phyloP scores from a whole-genome alignment of 2,113 vertebrate species.

The Megaceryle torquata region DNA sequence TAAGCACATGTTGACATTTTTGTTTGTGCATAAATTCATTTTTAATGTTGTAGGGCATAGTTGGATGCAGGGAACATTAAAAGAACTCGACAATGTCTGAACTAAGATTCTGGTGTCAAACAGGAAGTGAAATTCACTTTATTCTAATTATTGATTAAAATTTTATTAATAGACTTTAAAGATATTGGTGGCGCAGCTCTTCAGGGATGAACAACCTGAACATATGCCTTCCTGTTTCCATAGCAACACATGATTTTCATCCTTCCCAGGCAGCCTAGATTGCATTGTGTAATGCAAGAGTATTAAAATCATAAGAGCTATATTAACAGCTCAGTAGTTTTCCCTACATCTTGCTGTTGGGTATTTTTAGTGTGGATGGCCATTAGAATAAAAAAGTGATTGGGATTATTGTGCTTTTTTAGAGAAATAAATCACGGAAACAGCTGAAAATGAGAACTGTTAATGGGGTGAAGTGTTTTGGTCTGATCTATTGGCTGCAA shows the following conservation, averaged over 20 bases:
- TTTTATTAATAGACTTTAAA: constrained; percentile 59
- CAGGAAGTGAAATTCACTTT: constrained; percentile 25
- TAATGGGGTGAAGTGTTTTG: neutral
- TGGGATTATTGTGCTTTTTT: neutral
- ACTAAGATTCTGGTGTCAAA: neutral
- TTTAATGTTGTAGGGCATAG: neutral
- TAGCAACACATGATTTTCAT: constrained; percentile 70
- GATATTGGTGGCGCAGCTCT: constrained; percentile 42
- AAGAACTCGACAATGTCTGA: constrained; percentile 7
- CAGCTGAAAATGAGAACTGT: neutral
- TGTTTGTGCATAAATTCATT: constrained; percentile 7
- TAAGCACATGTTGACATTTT: neutral
- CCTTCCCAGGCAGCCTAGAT: constrained; percentile 61
- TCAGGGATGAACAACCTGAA: constrained; percentile 64
- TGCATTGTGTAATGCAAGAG: constrained; percentile 54
- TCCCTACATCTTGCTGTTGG: neutral
- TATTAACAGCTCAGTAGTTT: constrained; percentile 21
- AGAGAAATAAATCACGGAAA: neutral
- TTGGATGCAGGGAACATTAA: neutral
- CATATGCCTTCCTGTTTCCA: constrained; percentile 71
- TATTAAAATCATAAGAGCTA: constrained; percentile 54
- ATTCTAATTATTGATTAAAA: constrained; percentile 45
- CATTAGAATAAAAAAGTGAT: neutral
- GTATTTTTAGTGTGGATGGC: neutral
- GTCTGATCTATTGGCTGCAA: neutral